A percentile compares a stretch with the other conserved stretches of the same genome.
Evolutionary conservation across 2,888 invertebrate species (phyloP).

Genomic region (Trypoxylon attenuatum): DNA sequence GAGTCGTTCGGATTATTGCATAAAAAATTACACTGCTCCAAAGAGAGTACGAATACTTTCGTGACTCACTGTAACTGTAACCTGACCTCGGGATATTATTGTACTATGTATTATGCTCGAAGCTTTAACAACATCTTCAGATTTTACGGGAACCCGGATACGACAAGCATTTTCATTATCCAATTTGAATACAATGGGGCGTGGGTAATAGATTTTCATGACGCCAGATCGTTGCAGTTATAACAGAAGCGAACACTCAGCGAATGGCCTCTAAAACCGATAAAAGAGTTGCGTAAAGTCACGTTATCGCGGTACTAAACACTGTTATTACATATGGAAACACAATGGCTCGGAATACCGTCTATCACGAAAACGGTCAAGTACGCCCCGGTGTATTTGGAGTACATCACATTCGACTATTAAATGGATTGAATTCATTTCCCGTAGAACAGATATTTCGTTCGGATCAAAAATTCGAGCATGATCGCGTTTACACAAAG

Average conservation of each 20-base stretch:
- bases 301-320: neutral
- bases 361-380: neutral
- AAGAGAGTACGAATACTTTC: too few species aligned
- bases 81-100: too few species aligned
- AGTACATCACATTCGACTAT: neutral
- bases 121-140: too few species aligned
- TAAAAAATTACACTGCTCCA: too few species aligned
- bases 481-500: too few species aligned
- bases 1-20: too few species aligned
- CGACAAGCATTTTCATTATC: conserved; percentile 5
- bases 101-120: too few species aligned
- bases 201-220: neutral
- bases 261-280: neutral
- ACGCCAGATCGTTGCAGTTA: conserved; percentile 6
- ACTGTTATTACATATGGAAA: neutral
- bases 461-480: too few species aligned
- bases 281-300: neutral
- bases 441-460: too few species aligned
- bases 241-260: neutral
- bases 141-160: too few species aligned
- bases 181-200: neutral
- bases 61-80: too few species aligned
- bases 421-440: too few species aligned
- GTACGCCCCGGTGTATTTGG: neutral
- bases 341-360: neutral